Evolutionary conservation across 2,888 invertebrate genomes (phyloP).

Genomic region (Apamea monoglypha): DNA sequence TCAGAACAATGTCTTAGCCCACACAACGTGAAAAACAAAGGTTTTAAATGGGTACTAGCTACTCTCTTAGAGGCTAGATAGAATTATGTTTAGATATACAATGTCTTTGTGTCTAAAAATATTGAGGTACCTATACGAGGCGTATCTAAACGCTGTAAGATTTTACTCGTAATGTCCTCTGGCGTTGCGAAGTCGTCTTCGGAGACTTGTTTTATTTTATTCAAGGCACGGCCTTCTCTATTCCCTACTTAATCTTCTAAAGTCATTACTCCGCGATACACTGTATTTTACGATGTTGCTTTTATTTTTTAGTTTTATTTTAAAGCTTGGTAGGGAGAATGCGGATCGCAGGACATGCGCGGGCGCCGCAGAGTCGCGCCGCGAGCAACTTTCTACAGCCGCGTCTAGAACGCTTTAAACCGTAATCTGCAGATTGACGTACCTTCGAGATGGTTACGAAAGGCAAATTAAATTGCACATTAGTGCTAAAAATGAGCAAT

Average conservation of each 20-base stretch:
- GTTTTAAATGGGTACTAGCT: conserved; percentile 10
- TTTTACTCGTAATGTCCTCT: conserved; percentile 45
- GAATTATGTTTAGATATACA: conserved; percentile 7
- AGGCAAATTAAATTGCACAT: conserved; percentile 86
- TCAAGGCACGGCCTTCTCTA: conserved; percentile 73
- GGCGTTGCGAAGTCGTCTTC: conserved; percentile 55
- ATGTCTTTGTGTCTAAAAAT: conserved; percentile 33
- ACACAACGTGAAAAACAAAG: conserved; percentile 1
- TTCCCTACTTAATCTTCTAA: conserved; percentile 79
- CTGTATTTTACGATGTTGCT: conserved; percentile 83
- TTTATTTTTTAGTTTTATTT: conserved; percentile 85
- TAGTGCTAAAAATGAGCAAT: conserved; percentile 80
- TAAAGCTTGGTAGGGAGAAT: conserved; percentile 85
- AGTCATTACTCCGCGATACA: conserved; percentile 77
- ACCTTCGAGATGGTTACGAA: conserved; percentile 87
- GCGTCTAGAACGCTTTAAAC: conserved; percentile 89
- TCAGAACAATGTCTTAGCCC: neutral
- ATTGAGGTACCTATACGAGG: conserved; percentile 35
- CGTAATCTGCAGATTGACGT: conserved; percentile 89
- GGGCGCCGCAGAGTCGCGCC: conserved; percentile 89
- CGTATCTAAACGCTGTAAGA: conserved; percentile 43
- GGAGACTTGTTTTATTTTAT: conserved; percentile 61
- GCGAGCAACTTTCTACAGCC: conserved; percentile 89
- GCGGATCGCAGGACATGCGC: conserved; percentile 88
- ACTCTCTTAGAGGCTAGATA: neutral